These are phyloP conservation scores for Drosophila rufa DNA, from an alignment of 1,140 invertebrate genomes.

Conservation along the genomic window DNA sequence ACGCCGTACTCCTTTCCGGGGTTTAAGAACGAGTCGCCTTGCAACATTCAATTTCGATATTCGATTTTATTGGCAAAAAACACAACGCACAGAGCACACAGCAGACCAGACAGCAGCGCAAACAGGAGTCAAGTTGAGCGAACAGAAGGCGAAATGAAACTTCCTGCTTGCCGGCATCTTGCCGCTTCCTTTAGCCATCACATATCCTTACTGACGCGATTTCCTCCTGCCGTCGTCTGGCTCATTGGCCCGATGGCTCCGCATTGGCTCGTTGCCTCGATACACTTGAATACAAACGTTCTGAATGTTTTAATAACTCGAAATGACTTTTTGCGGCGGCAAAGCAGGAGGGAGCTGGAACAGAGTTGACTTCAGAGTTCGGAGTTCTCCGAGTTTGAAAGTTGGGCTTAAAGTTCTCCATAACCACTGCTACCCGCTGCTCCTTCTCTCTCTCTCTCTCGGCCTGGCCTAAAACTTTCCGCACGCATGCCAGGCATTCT, in stretches of 20 bases:
- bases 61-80: conserved; percentile 75
- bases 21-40: conserved; percentile 8
- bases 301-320: conserved; percentile 84
- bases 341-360: conserved; percentile 9
- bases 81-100: conserved; percentile 16
- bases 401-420: conserved; percentile 54
- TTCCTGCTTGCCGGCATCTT: conserved; percentile 73
- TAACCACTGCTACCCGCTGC: neutral
- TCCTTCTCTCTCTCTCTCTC: too few species aligned
- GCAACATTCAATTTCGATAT: conserved; percentile 81
- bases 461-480: conserved; percentile 65
- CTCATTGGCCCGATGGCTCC: conserved; percentile 5
- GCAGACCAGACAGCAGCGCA: conserved; percentile 35
- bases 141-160: conserved; percentile 74
- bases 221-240: conserved; percentile 19
- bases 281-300: conserved; percentile 79
- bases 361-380: conserved; percentile 23
- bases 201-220: conserved; percentile 69
- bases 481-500: conserved; percentile 60
- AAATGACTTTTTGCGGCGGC: conserved; percentile 79
- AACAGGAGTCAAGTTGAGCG: conserved; percentile 57
- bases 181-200: conserved; percentile 74
- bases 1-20: neutral
- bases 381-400: conserved; percentile 24
- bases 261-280: conserved; percentile 35